These are phyloP conservation scores for Diploscapter pachys DNA, from an alignment of 1,140 invertebrate genomes.

Conservation along the genomic window DNA sequence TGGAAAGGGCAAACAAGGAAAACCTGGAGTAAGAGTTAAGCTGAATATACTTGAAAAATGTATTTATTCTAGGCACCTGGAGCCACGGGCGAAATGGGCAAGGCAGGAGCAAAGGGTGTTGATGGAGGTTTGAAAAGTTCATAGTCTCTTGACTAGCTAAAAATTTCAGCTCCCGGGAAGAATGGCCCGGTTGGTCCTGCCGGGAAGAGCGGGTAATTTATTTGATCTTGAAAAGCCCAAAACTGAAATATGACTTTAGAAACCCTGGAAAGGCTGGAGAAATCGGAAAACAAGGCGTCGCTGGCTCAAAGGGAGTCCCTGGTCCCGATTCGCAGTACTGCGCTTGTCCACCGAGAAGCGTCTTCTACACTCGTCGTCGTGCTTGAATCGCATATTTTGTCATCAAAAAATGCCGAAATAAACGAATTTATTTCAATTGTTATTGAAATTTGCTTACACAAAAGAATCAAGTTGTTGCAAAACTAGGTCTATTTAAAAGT, in stretches of 20 bases:
- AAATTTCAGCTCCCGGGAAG: background rate
- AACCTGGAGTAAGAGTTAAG: background rate
- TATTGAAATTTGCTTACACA: no score
- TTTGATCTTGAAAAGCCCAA: background rate
- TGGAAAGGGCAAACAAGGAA: background rate
- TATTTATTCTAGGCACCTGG: constrained; percentile 18
- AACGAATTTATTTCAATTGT: no score
- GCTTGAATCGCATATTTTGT: no score
- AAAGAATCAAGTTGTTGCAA: no score
- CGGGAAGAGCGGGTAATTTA: constrained; percentile 1
- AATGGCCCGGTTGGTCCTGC: constrained; percentile 8
- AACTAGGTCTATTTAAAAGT: no score
- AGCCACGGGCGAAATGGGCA: constrained; percentile 11
- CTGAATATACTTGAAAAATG: constrained; percentile 1
- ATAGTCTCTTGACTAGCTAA: no score
- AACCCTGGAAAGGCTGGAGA: constrained; percentile 8
- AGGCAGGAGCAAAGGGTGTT: constrained; percentile 8
- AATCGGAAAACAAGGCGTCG: background rate
- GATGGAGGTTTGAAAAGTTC: background rate
- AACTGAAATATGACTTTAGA: background rate
- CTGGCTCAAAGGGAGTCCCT: constrained; percentile 10
- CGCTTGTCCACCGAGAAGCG: constrained; percentile 19
- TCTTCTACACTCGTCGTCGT: background rate
- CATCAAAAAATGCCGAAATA: no score
- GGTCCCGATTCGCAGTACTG: constrained; percentile 25